Evolutionary conservation across 2,797 vertebrate genomes (phyloP).

Genomic region (Syngnathus acus): DNA sequence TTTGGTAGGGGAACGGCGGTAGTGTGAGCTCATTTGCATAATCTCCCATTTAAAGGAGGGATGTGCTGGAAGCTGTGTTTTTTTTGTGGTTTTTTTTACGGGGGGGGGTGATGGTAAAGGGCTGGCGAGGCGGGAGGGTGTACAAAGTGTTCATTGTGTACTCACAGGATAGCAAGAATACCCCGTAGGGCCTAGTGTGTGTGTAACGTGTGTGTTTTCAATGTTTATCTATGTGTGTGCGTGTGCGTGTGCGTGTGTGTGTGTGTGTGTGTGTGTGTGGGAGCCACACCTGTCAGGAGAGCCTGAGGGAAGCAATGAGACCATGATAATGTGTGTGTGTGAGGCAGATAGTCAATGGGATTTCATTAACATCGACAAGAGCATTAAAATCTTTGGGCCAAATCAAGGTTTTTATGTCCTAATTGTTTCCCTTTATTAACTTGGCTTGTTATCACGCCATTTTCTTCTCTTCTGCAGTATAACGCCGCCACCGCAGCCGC

Average conservation of each 20-base stretch:
- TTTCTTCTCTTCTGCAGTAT: conserved; percentile 31
- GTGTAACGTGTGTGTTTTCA: conserved; percentile 23
- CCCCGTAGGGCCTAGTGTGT: conserved; percentile 53
- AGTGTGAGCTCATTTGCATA: conserved; percentile 64
- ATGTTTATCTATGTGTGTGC: conserved; percentile 28
- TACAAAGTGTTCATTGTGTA: conserved; percentile 67
- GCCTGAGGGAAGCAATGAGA: conserved; percentile 54
- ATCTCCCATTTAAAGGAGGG: conserved; percentile 67
- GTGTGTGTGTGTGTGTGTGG: conserved; percentile 41
- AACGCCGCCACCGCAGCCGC: conserved; percentile 7
- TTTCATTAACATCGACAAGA: conserved; percentile 48
- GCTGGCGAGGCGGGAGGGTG: conserved; percentile 29
- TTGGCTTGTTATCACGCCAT: conserved; percentile 56
- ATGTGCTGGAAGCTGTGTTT: conserved; percentile 58
- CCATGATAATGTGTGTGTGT: conserved; percentile 34
- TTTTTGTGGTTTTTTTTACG: conserved; percentile 19
- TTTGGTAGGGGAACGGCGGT: conserved; percentile 25
- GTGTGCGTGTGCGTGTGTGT: conserved; percentile 48
- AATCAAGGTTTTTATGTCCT: conserved; percentile 61
- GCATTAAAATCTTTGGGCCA: conserved; percentile 48
- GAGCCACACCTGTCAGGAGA: conserved; percentile 66
- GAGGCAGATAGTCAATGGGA: conserved; percentile 40
- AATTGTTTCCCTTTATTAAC: conserved; percentile 68
- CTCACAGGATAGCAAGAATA: conserved; percentile 56
- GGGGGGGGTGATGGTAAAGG: conserved; percentile 36